Evolutionary conservation across 2,113 vertebrate species (phyloP).

Genomic region (Uria aalge): DNA sequence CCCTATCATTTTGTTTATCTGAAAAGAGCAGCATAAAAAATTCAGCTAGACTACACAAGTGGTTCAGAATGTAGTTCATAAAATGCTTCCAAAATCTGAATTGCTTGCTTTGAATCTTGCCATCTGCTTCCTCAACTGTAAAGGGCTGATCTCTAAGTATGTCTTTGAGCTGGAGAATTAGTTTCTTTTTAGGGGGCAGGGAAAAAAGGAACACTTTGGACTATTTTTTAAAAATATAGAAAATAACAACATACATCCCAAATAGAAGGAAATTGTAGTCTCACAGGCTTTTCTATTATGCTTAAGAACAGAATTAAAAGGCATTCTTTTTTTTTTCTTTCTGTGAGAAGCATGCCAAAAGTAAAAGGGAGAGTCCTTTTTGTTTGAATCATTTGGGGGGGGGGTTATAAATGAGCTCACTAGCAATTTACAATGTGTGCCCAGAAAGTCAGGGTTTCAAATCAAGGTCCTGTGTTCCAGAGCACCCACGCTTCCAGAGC

Average conservation of each 20-base stretch:
- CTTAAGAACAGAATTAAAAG: constrained; percentile 40
- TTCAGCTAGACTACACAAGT: constrained; percentile 5
- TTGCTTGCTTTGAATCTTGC: constrained; percentile 39
- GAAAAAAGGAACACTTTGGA: background rate
- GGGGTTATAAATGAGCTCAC: constrained; percentile 10
- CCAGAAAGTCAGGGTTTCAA: constrained; percentile 36
- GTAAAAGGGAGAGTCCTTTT: background rate
- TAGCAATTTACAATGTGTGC: constrained; percentile 2
- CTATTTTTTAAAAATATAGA: background rate
- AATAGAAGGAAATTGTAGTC: background rate
- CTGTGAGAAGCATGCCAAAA: background rate
- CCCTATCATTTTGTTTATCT: constrained; percentile 13
- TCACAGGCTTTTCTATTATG: background rate
- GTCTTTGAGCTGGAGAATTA: background rate
- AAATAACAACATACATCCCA: background rate
- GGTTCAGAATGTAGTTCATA: constrained; percentile 25
- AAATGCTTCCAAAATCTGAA: constrained; percentile 50
- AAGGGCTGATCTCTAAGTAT: constrained; percentile 1
- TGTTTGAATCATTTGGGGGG: background rate
- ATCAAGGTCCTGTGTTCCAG: constrained; percentile 19
- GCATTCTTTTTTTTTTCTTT: background rate
- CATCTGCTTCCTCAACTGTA: constrained; percentile 12
- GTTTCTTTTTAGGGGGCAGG: background rate
- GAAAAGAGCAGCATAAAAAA: background rate
- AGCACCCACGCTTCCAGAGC: constrained; percentile 13